Percentiles rank a stretch among this genome's conserved stretches.
Conservation (phyloP, 2,797 vertebrate species). For the Echeneis naucrates region DNA sequence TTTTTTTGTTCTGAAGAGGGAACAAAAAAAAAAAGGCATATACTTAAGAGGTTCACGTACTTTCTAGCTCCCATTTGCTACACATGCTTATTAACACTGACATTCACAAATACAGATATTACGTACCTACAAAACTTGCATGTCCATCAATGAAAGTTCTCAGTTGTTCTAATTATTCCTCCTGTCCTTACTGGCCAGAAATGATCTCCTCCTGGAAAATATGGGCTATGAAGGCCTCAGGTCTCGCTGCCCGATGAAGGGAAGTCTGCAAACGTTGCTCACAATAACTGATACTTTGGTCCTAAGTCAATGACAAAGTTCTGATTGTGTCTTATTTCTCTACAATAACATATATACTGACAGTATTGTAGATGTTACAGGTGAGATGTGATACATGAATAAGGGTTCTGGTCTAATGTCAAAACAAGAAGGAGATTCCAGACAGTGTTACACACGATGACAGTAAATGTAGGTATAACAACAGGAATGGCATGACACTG, state of each 20-base stretch:
- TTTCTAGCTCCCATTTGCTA: conserved; percentile 30
- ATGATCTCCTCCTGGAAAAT: conserved; percentile 5
- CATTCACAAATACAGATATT: conserved; percentile 20
- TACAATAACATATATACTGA: too few relatives aligned
- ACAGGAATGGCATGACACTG: neutral
- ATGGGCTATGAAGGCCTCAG: neutral
- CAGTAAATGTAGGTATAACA: neutral
- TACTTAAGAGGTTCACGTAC: conserved; percentile 10
- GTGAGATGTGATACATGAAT: neutral
- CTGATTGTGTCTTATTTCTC: too few relatives aligned
- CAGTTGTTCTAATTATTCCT: conserved; percentile 14
- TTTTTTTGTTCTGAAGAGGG: conserved; percentile 54
- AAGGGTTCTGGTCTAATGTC: neutral
- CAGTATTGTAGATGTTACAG: neutral
- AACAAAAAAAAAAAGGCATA: conserved; percentile 10
- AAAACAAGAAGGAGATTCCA: neutral
- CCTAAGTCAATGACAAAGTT: too few relatives aligned
- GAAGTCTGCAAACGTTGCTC: too few relatives aligned
- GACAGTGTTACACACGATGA: neutral
- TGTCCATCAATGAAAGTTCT: conserved; percentile 4
- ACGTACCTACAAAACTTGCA: conserved; percentile 3
- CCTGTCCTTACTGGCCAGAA: conserved; percentile 4
- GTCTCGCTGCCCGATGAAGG: neutral
- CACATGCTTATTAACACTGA: conserved; percentile 42
- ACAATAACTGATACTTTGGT: too few relatives aligned